Base-by-base conservation (phyloP, 2,113 vertebrate genomes). In the Lasiurus borealis region DNA sequence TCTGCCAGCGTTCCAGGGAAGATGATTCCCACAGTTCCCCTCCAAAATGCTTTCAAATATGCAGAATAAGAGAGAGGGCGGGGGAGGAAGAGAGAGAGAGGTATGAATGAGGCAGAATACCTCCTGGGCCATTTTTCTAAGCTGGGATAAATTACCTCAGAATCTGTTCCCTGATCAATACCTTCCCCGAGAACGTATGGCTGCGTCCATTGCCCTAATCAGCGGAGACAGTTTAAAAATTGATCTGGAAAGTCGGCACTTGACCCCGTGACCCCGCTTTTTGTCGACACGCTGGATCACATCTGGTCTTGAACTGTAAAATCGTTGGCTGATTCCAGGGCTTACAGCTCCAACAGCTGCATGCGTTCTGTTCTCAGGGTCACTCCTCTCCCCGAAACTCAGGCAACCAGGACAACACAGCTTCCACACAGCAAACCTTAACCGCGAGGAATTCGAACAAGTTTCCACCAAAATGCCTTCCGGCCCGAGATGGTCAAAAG, bases 271-370 rank as follows among this genome's bases (percentile, higher is more conserved):
- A 97, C 96, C 92, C 93, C 93, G 57, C 59, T 97, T 96, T 95
- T n/a, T 97, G 97, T 98, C 93, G 94, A 96, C 95, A 97, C 86
- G 96, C 98, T 97, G 84, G 93, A 92, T 96, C 95, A 95, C 98
- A 98, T 98, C 98, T 98, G 98, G 97, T 98, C 96, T 96, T 85
- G 66, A 92, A 97, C 96, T 97, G 95, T 97, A 97, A 98, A 98
- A 98, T 95, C 95, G 94, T 92, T 98, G 98, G 98, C 96, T 69
- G 97, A 75, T 92, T 96, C 96, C 83, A 96, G 90, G 83, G 91
- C 95, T 64, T n/a, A 91, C 54, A 89, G 73, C 97, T 97, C 96
- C 0, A 93, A 98, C 97, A 98, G 98, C 98, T 98, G 98, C 97
- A 97, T 95, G 91, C 94, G 54, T 75, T 94, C 87, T 97, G 92